phyloP scores from a whole-genome alignment of 2,888 invertebrate species.

The Crocallis elinguaria region DNA sequence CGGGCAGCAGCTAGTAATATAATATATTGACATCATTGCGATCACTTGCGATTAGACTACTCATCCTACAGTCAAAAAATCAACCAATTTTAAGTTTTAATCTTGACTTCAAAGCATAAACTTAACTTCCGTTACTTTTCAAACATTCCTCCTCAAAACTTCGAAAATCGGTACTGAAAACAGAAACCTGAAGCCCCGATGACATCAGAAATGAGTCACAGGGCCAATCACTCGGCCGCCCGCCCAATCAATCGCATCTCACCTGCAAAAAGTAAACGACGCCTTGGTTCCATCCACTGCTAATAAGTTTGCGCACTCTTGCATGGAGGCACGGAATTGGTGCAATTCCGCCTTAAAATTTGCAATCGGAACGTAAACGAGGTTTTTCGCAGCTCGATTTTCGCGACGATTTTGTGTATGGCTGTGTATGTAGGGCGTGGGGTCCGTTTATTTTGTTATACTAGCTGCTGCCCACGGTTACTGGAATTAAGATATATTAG shows the following conservation, averaged over 20 bases:
- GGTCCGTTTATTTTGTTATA: too few species aligned
- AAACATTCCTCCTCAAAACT: not conserved
- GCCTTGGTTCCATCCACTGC: slow-evolving; percentile 48
- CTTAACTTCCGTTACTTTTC: not conserved
- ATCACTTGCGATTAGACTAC: too few species aligned
- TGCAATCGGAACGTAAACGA: slow-evolving; percentile 67
- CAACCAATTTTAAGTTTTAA: too few species aligned
- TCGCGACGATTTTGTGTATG: slow-evolving; percentile 24
- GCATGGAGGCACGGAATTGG: slow-evolving; percentile 77
- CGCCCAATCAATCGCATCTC: slow-evolving; percentile 74
- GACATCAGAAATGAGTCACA: slow-evolving; percentile 67
- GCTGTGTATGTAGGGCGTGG: not conserved
- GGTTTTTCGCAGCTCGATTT: slow-evolving; percentile 43
- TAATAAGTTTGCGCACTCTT: slow-evolving; percentile 82
- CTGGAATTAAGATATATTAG: too few species aligned
- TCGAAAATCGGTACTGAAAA: not conserved
- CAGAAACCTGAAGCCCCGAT: slow-evolving; percentile 1
- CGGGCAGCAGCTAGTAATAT: too few species aligned
- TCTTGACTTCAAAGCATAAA: too few species aligned
- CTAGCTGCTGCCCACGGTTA: too few species aligned
- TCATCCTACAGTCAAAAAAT: too few species aligned
- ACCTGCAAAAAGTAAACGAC: slow-evolving; percentile 78
- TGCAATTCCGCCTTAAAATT: slow-evolving; percentile 56
- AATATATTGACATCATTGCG: too few species aligned
- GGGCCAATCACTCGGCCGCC: slow-evolving; percentile 59